phyloP scores from a whole-genome alignment of 30 jellyfish, hydroid and myxozoan species.

The Sanderia malayensis region DNA sequence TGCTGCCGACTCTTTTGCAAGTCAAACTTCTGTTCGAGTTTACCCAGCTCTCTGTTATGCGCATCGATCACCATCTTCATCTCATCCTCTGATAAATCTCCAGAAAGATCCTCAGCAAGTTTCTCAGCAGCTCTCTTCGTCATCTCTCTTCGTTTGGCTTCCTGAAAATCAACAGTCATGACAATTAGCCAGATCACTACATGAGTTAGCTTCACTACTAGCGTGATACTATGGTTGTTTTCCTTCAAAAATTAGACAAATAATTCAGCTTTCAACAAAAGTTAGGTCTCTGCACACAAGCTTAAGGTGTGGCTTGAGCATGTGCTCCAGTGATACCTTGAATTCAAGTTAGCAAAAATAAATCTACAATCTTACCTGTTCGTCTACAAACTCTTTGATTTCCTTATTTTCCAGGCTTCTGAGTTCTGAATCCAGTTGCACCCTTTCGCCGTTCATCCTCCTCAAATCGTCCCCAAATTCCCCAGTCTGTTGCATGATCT shows the following conservation, averaged over 20 bases:
- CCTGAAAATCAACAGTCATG: too few species aligned
- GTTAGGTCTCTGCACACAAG: too few species aligned
- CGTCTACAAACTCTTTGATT: conserved; percentile 55
- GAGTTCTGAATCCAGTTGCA: conserved; percentile 79
- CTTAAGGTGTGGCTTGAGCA: too few species aligned
- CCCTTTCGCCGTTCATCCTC: conserved; percentile 85
- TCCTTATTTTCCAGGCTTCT: conserved; percentile 71
- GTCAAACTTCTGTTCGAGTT: conserved; percentile 44
- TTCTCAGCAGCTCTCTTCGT: conserved; percentile 66
- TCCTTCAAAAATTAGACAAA: too few species aligned
- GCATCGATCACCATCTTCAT: conserved; percentile 60
- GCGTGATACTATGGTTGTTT: too few species aligned
- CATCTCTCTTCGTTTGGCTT: conserved; percentile 55
- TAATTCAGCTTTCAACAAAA: too few species aligned
- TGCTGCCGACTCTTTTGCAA: conserved; percentile 61
- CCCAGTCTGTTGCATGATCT: conserved; percentile 55
- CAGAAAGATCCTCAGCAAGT: conserved; percentile 70
- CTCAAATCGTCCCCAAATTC: conserved; percentile 74
- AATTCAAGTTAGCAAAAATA: too few species aligned
- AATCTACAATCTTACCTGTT: conserved; percentile 70
- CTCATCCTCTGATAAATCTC: conserved; percentile 70
- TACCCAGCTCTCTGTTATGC: conserved; percentile 52
- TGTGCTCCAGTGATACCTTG: too few species aligned
- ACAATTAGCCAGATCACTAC: too few species aligned
- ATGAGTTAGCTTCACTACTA: too few species aligned